phyloP scores from a whole-genome alignment of 2,888 invertebrate genomes.

The Hylaea fasciaria region DNA sequence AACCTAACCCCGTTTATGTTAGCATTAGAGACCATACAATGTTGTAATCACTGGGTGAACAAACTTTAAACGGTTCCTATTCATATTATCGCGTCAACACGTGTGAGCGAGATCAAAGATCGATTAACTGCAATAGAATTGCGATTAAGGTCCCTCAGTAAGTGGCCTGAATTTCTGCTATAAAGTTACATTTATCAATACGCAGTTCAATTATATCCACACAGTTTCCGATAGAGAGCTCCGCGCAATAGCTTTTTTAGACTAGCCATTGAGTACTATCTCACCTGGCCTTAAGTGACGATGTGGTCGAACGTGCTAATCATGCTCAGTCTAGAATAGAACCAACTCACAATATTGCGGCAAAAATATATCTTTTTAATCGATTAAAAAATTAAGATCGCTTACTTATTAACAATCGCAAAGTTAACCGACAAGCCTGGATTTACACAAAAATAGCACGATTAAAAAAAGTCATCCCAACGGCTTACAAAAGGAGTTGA shows the following conservation, averaged over 20 bases:
- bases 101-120: conserved; percentile 20
- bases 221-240: too few species aligned
- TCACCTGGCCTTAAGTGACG: too few species aligned
- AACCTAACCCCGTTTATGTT: background rate
- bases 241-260: too few species aligned
- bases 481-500: conserved; percentile 51
- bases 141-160: background rate
- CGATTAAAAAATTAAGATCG: too few species aligned
- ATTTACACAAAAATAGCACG: background rate
- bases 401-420: background rate
- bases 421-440: too few species aligned
- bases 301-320: too few species aligned
- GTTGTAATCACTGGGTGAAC: conserved; percentile 17
- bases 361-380: background rate
- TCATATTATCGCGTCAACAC: conserved; percentile 6
- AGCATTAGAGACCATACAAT: conserved; percentile 1
- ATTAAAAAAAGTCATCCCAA: conserved; percentile 40
- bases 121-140: conserved; percentile 1
- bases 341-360: too few species aligned
- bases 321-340: too few species aligned
- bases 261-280: too few species aligned
- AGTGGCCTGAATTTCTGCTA: background rate
- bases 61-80: conserved; percentile 4
- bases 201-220: too few species aligned
- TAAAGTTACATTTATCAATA: too few species aligned